phyloP scores from a whole-genome alignment of 2,797 vertebrate species.

The Anolis apletophallus region DNA sequence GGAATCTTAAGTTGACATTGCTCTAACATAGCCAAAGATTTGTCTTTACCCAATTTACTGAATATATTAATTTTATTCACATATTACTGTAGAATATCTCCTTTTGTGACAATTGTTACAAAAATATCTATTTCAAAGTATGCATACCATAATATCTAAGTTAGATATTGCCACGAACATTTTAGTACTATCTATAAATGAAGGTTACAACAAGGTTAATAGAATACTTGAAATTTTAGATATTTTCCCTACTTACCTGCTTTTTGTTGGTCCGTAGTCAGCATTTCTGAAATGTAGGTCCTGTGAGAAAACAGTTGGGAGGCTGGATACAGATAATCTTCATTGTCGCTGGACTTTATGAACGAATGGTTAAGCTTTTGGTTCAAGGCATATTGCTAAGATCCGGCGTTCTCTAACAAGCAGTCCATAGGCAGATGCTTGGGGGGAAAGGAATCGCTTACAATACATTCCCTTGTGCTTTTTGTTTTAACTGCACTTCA shows the following conservation, averaged over 20 bases:
- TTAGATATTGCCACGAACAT: not conserved
- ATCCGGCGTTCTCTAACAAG: conserved; percentile 62
- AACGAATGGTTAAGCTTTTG: conserved; percentile 72
- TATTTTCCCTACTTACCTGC: conserved; percentile 88
- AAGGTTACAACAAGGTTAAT: conserved; percentile 44
- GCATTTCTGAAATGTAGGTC: conserved; percentile 77
- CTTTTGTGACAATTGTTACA: not conserved
- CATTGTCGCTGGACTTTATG: conserved; percentile 76
- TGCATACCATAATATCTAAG: conserved; percentile 21
- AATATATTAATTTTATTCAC: not conserved
- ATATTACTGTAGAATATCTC: not conserved
- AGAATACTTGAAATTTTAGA: conserved; percentile 16
- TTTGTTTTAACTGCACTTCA: conserved; percentile 85
- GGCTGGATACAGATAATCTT: conserved; percentile 70
- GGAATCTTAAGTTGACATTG: not conserved
- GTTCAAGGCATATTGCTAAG: conserved; percentile 72
- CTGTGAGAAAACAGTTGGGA: conserved; percentile 88
- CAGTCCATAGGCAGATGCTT: conserved; percentile 75
- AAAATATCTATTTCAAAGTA: not conserved
- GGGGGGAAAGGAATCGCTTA: conserved; percentile 62
- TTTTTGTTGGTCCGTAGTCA: conserved; percentile 79
- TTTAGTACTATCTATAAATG: conserved; percentile 7
- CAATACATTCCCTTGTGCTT: conserved; percentile 74
- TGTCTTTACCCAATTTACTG: not conserved
- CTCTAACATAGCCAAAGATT: not conserved